A percentile compares a stretch with the other conserved stretches of the same genome.
Evolutionary conservation across 2,797 vertebrate species (phyloP).

Genomic region (Scarus forsteni): DNA sequence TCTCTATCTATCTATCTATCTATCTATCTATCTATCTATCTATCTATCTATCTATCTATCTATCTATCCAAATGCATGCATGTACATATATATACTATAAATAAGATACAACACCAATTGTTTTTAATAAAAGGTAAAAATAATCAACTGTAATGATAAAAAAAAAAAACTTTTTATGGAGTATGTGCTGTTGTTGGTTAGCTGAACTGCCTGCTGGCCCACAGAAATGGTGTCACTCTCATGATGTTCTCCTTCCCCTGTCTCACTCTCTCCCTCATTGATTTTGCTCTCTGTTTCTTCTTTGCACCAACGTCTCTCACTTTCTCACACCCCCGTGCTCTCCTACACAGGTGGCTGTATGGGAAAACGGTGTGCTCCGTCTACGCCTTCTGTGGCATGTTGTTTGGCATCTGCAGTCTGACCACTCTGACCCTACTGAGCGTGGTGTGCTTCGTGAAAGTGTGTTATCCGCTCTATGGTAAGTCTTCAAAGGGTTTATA

Average conservation of each 20-base stretch:
- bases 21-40: too few species aligned
- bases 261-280: constrained; percentile 34
- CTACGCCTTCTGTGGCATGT: constrained; percentile 87
- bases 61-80: too few species aligned
- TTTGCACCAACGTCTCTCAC: constrained; percentile 10
- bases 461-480: constrained; percentile 87
- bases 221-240: constrained; percentile 21
- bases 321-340: constrained; percentile 37
- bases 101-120: neutral
- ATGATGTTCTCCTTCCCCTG: constrained; percentile 10
- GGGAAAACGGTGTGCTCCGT: constrained; percentile 77
- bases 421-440: constrained; percentile 86
- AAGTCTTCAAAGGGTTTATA: constrained; percentile 63
- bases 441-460: constrained; percentile 88
- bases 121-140: neutral
- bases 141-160: constrained; percentile 2
- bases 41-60: too few species aligned
- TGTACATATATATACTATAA: too few species aligned
- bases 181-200: constrained; percentile 31
- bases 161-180: constrained; percentile 15
- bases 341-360: constrained; percentile 78
- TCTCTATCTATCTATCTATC: too few species aligned
- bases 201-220: constrained; percentile 22
- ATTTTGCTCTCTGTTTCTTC: constrained; percentile 27
- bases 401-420: constrained; percentile 88